These are phyloP conservation scores for Oceanodroma leucorhoa DNA, from an alignment of 2,797 vertebrate genomes.

Conservation along the genomic window DNA sequence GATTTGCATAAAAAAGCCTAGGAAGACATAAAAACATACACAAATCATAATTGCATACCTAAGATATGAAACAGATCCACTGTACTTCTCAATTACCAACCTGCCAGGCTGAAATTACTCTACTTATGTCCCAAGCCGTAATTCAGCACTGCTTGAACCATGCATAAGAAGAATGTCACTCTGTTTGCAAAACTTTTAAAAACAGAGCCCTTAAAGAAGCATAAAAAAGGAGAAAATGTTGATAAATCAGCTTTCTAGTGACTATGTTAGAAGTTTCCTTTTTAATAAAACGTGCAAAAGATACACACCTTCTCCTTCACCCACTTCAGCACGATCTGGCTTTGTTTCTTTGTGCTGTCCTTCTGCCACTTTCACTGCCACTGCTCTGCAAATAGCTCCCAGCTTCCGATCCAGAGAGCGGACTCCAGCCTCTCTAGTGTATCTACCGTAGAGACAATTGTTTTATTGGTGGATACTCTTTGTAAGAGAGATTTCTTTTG, in stretches of 20 bases:
- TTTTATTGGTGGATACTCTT: neutral
- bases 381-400: constrained; percentile 91
- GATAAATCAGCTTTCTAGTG: neutral
- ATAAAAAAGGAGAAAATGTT: neutral
- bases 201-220: neutral
- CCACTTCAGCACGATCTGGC: constrained; percentile 59
- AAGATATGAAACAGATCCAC: neutral
- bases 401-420: constrained; percentile 94
- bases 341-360: constrained; percentile 81
- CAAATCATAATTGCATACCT: neutral
- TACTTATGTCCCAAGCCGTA: neutral
- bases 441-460: constrained; percentile 70
- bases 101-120: neutral
- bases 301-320: constrained; percentile 76
- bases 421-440: constrained; percentile 93
- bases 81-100: neutral
- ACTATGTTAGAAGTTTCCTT: neutral
- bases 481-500: neutral
- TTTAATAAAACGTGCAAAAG: neutral
- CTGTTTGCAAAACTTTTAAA: neutral
- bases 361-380: constrained; percentile 95
- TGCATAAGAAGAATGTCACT: neutral
- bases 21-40: neutral
- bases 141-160: neutral
- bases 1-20: neutral